Evolutionary conservation across 2,888 invertebrate species (phyloP), one percentile per base, ranked within the genome.

Genomic region (Anticlea derivata): DNA sequence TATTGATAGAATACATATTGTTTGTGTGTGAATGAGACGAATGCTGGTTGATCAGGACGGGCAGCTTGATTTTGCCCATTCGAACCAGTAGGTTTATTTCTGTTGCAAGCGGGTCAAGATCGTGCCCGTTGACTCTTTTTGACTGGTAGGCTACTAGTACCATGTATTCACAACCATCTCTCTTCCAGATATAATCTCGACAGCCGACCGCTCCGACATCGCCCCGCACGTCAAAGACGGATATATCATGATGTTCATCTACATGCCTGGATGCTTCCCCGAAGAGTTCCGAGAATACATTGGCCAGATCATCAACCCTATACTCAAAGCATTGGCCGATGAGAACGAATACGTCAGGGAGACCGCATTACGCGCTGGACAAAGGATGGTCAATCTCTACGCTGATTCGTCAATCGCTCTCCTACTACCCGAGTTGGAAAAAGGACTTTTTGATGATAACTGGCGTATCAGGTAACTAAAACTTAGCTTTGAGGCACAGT

Each of bases 171-270:
- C 3, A 26, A n/a, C 7, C 17, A 31, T 13, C 3, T 30, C 20
- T 12, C 1, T 24, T 26, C 10, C 78, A 92, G 97, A 98, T 77
- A 98, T 99, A 58, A 98, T 99, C 62, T 93, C 96, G 41, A 98
- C 98, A 0, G 97, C 98, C 0, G 97, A 98, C 78, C 93, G 98
- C 53, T 94, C 95, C 0, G 98, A 98, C 80, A 97, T 98, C 68
- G 97, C 98, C 4, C 97, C 99, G 0, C 98, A 98, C 84, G 99
- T 99, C 1, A 97, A 99, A 74, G 99, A 99, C 88, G 99, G 99
- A 31, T 99, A 99, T 90, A 98, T 99, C 57, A 98, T 99, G 98
- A 98, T 99, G 97, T 99, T 99, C 84, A 99, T 99, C 74, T 99
- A 99, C 89, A 96, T 99, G 95, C 99, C 99, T 1, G 95, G 96